Evolutionary conservation across 1,140 invertebrate species (phyloP).

Genomic region (Melanaphis sacchari): DNA sequence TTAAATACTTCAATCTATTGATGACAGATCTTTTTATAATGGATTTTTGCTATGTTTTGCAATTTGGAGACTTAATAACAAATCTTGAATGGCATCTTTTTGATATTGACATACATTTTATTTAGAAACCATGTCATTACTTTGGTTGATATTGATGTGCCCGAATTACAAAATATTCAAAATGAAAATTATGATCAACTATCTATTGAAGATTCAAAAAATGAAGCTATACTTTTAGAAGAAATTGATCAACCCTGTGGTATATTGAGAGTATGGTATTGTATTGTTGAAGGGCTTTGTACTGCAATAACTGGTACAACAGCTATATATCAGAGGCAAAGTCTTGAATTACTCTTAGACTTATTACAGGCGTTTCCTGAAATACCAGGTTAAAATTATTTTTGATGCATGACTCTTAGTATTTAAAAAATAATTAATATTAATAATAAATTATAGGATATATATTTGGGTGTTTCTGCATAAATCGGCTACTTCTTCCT

Average conservation of each 20-base stretch:
- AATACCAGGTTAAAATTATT: constrained; percentile 67
- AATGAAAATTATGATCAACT: constrained; percentile 69
- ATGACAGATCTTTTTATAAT: not conserved
- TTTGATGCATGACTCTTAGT: not conserved
- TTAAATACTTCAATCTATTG: not conserved
- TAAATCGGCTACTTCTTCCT: constrained; percentile 87
- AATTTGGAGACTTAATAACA: not conserved
- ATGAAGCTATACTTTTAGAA: constrained; percentile 67
- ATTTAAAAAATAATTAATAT: constrained; percentile 12
- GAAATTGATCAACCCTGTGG: constrained; percentile 83
- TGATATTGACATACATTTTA: not conserved
- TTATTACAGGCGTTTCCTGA: constrained; percentile 78
- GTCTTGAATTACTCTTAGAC: constrained; percentile 86
- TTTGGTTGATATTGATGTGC: constrained; percentile 51
- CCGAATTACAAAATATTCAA: constrained; percentile 61
- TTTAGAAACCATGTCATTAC: constrained; percentile 48
- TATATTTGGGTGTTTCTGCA: constrained; percentile 85
- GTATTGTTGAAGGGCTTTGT: constrained; percentile 87
- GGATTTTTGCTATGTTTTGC: not conserved
- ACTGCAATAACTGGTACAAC: constrained; percentile 82
- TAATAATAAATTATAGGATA: constrained; percentile 69
- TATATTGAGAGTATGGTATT: constrained; percentile 89
- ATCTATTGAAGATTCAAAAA: constrained; percentile 63
- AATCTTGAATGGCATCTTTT: not conserved
- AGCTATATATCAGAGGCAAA: constrained; percentile 83